These are phyloP conservation scores for Alligator mississippiensis DNA, from an alignment of 2,113 vertebrate species.

Conservation along the genomic window DNA sequence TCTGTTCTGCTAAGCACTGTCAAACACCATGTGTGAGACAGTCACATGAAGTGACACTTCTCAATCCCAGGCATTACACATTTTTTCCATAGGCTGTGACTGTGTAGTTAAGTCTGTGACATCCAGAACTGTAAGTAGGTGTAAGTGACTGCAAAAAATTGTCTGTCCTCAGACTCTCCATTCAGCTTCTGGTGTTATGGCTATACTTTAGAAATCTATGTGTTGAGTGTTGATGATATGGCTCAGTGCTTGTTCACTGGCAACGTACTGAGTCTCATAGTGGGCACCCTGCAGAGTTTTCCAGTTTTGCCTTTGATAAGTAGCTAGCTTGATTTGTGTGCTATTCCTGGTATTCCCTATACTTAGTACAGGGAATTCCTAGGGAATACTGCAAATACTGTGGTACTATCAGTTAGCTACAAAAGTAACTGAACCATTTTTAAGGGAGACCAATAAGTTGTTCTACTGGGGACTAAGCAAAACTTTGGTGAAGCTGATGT, in stretches of 20 bases:
- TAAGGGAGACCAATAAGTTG: neutral
- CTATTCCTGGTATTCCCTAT: slow-evolving; percentile 29
- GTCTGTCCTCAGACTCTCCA: slow-evolving; percentile 29
- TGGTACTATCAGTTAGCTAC: neutral
- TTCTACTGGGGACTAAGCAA: neutral
- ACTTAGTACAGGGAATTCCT: slow-evolving; percentile 25
- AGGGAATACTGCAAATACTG: slow-evolving; percentile 21
- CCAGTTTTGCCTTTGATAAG: slow-evolving; percentile 41
- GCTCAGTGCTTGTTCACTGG: neutral
- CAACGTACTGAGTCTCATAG: neutral
- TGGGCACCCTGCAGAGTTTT: accelerated
- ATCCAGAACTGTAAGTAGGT: slow-evolving; percentile 29
- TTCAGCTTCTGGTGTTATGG: slow-evolving; percentile 18
- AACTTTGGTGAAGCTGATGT: neutral
- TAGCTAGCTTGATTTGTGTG: neutral
- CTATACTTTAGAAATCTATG: neutral
- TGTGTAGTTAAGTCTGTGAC: neutral
- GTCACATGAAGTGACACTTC: slow-evolving; percentile 17
- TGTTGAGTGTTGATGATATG: slow-evolving; percentile 52
- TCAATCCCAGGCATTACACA: slow-evolving; percentile 39
- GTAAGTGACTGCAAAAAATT: slow-evolving; percentile 45
- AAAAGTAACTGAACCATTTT: neutral
- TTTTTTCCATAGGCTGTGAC: slow-evolving; percentile 69
- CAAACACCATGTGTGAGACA: slow-evolving; percentile 20
- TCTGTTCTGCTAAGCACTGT: neutral